A percentile compares a stretch with the other conserved stretches of the same genome.
Evolutionary conservation across 1,140 invertebrate species (phyloP).

Genomic region (Venustaconcha ellipsiformis): DNA sequence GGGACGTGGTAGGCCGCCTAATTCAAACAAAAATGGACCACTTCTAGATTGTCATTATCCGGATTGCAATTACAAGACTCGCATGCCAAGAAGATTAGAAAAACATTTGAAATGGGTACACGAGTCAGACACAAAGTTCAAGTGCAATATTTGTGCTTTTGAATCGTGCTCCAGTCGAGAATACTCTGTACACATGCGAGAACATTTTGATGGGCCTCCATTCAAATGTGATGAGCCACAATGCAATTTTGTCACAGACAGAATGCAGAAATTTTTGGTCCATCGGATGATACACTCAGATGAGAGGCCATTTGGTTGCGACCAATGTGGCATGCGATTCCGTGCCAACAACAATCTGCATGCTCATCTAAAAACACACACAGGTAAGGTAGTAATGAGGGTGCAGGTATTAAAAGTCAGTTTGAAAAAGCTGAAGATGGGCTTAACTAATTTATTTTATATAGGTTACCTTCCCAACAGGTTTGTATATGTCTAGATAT

Average conservation of each 20-base stretch:
- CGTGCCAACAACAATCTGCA: constrained; percentile 70
- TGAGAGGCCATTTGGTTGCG: constrained; percentile 72
- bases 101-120: constrained; percentile 55
- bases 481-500: too few relatives aligned
- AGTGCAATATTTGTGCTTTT: constrained; percentile 76
- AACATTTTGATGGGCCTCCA: constrained; percentile 76
- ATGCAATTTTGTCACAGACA: constrained; percentile 73
- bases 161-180: constrained; percentile 76
- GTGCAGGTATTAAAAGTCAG: too few relatives aligned
- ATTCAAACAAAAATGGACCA: not conserved
- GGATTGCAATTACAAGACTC: constrained; percentile 45
- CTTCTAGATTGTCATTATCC: constrained; percentile 29
- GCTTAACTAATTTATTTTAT: too few relatives aligned
- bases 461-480: too few relatives aligned
- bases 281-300: constrained; percentile 73
- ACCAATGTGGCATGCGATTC: constrained; percentile 68
- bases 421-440: too few relatives aligned
- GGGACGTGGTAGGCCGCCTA: too few relatives aligned
- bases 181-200: constrained; percentile 77
- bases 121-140: constrained; percentile 73
- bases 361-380: constrained; percentile 70
- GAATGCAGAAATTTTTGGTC: constrained; percentile 72
- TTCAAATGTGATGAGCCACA: constrained; percentile 73
- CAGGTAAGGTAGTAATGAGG: constrained; percentile 46
- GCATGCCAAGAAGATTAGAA: constrained; percentile 29